Percentiles rank a stretch among this genome's conserved stretches.
Evolutionary conservation across 2,113 vertebrate genomes (phyloP).

Genomic region (Malaclemys terrapin): DNA sequence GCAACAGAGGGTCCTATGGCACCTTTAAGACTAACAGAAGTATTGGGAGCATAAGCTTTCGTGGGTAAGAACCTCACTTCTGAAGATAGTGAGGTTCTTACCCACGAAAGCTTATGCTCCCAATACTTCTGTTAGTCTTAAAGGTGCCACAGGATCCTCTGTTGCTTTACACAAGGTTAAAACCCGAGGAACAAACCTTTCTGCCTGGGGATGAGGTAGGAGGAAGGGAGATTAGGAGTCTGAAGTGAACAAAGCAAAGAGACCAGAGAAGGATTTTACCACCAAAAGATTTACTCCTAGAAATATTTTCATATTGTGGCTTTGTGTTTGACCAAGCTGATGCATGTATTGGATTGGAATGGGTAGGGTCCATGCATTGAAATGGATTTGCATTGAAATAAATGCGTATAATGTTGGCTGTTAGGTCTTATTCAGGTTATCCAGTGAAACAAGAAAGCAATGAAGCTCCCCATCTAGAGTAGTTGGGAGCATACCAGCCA

Average conservation of each 20-base stretch:
- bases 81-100: no score
- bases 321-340: not conserved
- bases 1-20: no score
- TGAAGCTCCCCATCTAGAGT: not conserved
- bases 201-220: not conserved
- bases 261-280: not conserved
- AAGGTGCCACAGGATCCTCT: no score
- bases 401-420: not conserved
- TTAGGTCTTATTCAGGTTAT: not conserved
- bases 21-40: no score
- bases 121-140: no score
- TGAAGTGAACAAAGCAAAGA: not conserved
- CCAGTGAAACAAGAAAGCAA: not conserved
- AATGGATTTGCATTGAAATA: not conserved
- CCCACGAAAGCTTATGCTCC: no score
- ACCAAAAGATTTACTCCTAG: not conserved
- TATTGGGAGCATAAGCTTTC: no score
- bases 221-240: not conserved
- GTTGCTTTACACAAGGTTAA: not conserved
- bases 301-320: not conserved
- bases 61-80: no score
- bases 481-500: not conserved
- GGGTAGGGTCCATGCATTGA: not conserved
- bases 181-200: not conserved
- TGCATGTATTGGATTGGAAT: not conserved